Evolutionary conservation across 2,797 vertebrate species (phyloP).

Genomic region (Tamandua tetradactyla): DNA sequence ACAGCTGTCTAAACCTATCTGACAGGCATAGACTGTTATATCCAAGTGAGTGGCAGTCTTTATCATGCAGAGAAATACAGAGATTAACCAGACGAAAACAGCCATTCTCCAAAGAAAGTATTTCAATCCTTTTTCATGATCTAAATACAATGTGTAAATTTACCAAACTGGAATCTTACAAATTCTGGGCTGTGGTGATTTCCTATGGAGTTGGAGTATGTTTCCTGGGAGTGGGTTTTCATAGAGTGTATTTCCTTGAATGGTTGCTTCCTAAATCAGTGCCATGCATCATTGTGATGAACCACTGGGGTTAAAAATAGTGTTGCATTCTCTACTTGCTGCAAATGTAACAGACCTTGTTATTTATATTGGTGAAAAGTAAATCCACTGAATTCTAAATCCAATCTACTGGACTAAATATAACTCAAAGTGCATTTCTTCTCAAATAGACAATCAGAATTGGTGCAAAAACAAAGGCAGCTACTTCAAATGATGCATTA

Average conservation of each 20-base stretch:
- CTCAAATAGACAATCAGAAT: constrained; percentile 66
- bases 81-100: constrained; percentile 68
- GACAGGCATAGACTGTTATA: constrained; percentile 79
- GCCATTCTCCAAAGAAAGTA: constrained; percentile 66
- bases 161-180: neutral
- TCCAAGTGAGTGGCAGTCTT: constrained; percentile 78
- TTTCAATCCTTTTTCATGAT: constrained; percentile 74
- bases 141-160: neutral
- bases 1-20: constrained; percentile 76
- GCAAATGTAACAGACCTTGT: constrained; percentile 38
- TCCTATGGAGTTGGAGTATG: neutral
- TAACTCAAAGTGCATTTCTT: constrained; percentile 63
- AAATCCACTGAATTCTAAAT: constrained; percentile 69
- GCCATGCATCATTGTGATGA: constrained; percentile 50
- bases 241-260: constrained; percentile 40
- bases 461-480: constrained; percentile 52
- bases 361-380: constrained; percentile 60
- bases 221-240: constrained; percentile 25
- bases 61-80: constrained; percentile 77
- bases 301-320: constrained; percentile 52
- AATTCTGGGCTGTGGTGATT: neutral
- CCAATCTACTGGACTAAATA: constrained; percentile 61
- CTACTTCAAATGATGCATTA: constrained; percentile 43
- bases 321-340: constrained; percentile 12
- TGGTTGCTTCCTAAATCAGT: constrained; percentile 45